phyloP scores from a whole-genome alignment of 2,888 invertebrate genomes.

The Pseudoips prasinana region DNA sequence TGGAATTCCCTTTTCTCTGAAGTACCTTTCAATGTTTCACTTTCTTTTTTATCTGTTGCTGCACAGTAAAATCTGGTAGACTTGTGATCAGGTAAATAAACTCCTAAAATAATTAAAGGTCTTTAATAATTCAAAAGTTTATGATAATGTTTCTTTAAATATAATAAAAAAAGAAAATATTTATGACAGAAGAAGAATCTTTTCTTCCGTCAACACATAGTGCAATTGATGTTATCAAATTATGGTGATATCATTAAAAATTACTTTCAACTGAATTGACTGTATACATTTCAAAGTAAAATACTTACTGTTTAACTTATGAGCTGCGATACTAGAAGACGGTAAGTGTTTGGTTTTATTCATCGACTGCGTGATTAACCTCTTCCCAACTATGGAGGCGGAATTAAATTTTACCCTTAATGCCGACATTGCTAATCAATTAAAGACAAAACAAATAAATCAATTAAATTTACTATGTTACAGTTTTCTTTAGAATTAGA shows the following conservation, averaged over 20 bases:
- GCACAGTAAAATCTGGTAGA: slow-evolving; percentile 44
- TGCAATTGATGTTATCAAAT: too few species aligned
- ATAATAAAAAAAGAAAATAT: too few species aligned
- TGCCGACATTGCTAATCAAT: slow-evolving; percentile 48
- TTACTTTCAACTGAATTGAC: too few species aligned
- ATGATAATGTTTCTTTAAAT: not conserved
- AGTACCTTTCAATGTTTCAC: slow-evolving; percentile 77
- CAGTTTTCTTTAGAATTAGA: too few species aligned
- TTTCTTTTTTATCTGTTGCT: slow-evolving; percentile 44
- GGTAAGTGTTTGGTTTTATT: slow-evolving; percentile 43
- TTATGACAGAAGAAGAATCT: too few species aligned
- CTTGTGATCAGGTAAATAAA: slow-evolving; percentile 8
- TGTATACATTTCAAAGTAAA: too few species aligned
- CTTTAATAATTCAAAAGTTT: slow-evolving; percentile 1
- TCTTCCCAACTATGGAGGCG: slow-evolving; percentile 43
- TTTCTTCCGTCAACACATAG: too few species aligned
- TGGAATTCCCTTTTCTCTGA: slow-evolving; percentile 95
- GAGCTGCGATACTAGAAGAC: slow-evolving; percentile 26
- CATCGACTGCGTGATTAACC: slow-evolving; percentile 51
- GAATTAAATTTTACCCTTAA: slow-evolving; percentile 51
- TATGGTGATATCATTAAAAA: too few species aligned
- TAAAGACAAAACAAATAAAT: too few species aligned
- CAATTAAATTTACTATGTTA: too few species aligned
- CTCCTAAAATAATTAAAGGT: slow-evolving; percentile 13
- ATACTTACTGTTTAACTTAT: slow-evolving; percentile 32